These are phyloP conservation scores for Synanthedon myopaeformis DNA, from an alignment of 2,888 invertebrate genomes.

Conservation along the genomic window DNA sequence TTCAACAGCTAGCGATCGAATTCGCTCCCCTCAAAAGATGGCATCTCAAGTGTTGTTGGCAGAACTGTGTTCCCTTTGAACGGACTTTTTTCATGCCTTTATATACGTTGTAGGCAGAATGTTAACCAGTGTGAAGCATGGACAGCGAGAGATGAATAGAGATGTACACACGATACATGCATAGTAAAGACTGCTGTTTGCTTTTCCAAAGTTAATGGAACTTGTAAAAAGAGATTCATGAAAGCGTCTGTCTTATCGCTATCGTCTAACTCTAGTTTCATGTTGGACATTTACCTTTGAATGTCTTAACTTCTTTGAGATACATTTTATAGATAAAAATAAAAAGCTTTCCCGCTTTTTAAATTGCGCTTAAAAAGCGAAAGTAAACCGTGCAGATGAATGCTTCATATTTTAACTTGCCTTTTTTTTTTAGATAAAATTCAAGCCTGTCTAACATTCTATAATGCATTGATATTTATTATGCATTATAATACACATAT, in stretches of 20 bases:
- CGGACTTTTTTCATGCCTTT: slow-evolving; percentile 39
- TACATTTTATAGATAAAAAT: background rate
- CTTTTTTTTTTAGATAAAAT: no score
- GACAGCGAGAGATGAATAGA: slow-evolving; percentile 48
- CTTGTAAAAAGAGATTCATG: slow-evolving; percentile 23
- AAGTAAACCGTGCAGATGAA: no score
- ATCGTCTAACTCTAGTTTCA: slow-evolving; percentile 32
- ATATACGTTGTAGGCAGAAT: slow-evolving; percentile 18
- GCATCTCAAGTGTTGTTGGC: slow-evolving; percentile 29
- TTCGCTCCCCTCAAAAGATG: slow-evolving; percentile 40
- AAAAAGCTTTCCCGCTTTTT: background rate
- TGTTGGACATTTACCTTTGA: slow-evolving; percentile 23
- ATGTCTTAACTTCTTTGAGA: background rate
- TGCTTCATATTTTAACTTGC: no score
- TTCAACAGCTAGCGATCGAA: slow-evolving; percentile 38
- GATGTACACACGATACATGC: slow-evolving; percentile 64
- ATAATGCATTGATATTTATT: no score
- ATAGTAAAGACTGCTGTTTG: slow-evolving; percentile 49
- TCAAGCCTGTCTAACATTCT: no score
- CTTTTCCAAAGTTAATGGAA: slow-evolving; percentile 62
- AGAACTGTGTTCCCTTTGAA: slow-evolving; percentile 34
- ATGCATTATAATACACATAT: no score
- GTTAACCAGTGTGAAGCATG: slow-evolving; percentile 43
- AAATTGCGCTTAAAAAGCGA: no score
- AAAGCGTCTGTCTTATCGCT: slow-evolving; percentile 41